These are phyloP conservation scores for Callorhinus ursinus DNA, from an alignment of 2,113 vertebrate genomes.

Conservation along the genomic window DNA sequence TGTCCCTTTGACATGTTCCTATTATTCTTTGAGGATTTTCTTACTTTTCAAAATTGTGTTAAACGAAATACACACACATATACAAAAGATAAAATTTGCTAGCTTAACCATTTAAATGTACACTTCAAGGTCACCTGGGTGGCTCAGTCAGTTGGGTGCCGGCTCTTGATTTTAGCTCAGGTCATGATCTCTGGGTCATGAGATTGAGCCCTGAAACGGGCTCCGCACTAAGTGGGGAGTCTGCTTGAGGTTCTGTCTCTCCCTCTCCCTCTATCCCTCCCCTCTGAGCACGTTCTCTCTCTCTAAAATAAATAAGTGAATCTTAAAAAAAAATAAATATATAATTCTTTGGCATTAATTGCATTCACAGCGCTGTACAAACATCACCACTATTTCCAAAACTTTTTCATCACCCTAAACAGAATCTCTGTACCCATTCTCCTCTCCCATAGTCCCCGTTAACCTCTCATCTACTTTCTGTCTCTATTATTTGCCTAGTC, in stretches of 20 bases:
- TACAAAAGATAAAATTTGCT: not conserved
- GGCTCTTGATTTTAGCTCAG: not conserved
- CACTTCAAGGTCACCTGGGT: not conserved
- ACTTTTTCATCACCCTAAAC: not conserved
- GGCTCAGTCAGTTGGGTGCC: not conserved
- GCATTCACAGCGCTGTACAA: not conserved
- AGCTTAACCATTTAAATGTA: not conserved
- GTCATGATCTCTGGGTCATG: not conserved
- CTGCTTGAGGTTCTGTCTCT: not conserved
- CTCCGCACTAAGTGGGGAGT: not conserved
- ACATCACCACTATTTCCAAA: not conserved
- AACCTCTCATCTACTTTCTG: not conserved
- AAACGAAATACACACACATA: not conserved
- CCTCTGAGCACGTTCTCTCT: too few species aligned
- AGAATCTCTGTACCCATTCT: not conserved
- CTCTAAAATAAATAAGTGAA: not conserved
- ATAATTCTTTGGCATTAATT: not conserved
- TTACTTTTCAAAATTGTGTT: not conserved
- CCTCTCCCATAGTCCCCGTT: not conserved
- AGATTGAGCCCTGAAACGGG: not conserved
- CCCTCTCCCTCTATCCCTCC: not conserved
- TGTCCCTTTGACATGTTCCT: not conserved
- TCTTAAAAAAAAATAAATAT: not conserved
- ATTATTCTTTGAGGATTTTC: not conserved
- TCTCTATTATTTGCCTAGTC: not conserved